These are phyloP conservation scores for Coregonus suidteri DNA, from an alignment of 2,797 vertebrate species.

Conservation along the genomic window DNA sequence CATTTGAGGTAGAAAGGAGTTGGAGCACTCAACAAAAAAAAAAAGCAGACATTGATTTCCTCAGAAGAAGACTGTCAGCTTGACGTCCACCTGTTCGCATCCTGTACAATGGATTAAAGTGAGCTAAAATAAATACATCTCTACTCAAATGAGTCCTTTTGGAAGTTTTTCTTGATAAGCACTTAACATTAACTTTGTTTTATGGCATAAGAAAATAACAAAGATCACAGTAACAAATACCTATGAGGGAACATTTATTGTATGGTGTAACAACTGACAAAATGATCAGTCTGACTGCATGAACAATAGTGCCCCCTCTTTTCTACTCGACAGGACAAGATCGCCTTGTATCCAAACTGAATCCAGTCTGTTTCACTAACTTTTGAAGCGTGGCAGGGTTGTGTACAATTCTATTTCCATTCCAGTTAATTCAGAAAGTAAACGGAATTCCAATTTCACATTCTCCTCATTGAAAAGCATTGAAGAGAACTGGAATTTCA, in stretches of 20 bases:
- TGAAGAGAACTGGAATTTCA: neutral
- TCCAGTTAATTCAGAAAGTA: neutral
- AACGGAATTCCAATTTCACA: neutral
- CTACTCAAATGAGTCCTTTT: no score
- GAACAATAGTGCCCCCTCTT: neutral
- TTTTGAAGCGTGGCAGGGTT: neutral
- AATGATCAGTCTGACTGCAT: constrained; percentile 10
- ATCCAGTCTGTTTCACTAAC: neutral
- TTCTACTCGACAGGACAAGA: constrained; percentile 14
- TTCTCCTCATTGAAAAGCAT: neutral
- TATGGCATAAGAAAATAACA: constrained; percentile 39
- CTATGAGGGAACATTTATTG: constrained; percentile 19
- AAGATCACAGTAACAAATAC: neutral
- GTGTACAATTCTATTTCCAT: neutral
- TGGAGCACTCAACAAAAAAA: no score
- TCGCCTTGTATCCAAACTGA: neutral
- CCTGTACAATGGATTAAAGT: no score
- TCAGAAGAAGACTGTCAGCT: no score
- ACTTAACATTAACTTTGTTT: constrained; percentile 5
- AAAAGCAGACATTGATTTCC: no score
- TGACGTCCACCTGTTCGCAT: no score
- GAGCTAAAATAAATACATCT: no score
- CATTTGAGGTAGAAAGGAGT: no score
- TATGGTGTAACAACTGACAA: constrained; percentile 16
- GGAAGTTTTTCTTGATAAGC: no score